phyloP scores from a whole-genome alignment of 37 sponge, comb jelly and placozoan species.

The Haliclona indistincta region DNA sequence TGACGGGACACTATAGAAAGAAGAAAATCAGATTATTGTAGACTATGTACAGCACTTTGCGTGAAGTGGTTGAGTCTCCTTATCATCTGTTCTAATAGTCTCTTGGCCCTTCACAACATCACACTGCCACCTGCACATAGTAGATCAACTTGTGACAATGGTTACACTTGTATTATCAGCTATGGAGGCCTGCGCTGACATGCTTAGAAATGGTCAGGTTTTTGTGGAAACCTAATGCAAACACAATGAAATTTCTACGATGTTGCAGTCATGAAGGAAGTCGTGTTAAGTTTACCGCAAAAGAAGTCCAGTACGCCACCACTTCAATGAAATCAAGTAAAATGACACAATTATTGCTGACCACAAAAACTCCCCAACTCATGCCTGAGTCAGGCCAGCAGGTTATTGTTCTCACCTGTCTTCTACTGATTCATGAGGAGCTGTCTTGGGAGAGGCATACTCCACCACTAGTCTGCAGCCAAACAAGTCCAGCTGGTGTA shows the following conservation, averaged over 20 bases:
- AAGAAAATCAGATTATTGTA: neutral
- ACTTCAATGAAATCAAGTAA: slow-evolving; percentile 12
- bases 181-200: no score
- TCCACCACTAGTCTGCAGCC: slow-evolving; percentile 81
- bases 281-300: neutral
- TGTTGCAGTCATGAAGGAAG: neutral
- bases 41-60: neutral
- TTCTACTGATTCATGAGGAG: neutral
- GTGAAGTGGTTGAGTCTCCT: neutral
- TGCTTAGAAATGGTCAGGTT: neutral
- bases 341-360: slow-evolving; percentile 9
- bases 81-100: neutral
- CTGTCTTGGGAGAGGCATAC: slow-evolving; percentile 41
- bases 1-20: neutral
- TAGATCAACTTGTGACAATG: neutral
- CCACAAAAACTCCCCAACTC: neutral
- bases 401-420: slow-evolving; percentile 27
- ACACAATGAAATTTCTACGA: neutral
- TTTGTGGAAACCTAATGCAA: neutral
- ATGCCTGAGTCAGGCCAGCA: neutral
- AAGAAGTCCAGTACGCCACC: slow-evolving; percentile 14
- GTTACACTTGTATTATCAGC: neutral
- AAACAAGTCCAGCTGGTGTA: slow-evolving; percentile 93
- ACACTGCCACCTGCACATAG: slow-evolving; percentile 15
- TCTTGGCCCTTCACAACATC: neutral